Base-by-base conservation (phyloP, 2,113 vertebrate genomes). In the Syngnathus typhle region DNA sequence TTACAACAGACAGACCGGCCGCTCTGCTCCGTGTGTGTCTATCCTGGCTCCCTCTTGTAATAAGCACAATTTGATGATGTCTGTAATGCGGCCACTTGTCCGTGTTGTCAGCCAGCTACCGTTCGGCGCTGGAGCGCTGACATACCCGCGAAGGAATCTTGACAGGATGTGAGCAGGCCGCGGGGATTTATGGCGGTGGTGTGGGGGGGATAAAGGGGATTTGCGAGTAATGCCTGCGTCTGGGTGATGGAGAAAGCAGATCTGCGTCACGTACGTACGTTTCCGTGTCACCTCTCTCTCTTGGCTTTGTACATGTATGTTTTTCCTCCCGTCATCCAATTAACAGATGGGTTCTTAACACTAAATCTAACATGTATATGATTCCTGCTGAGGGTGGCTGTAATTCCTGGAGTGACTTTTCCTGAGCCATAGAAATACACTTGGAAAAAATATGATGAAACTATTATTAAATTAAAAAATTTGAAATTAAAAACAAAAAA, bases 181-280 rank as follows among this genome's bases (percentile, higher is more conserved):
- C 67, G 69, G 77, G 83, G 83, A 89, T 91, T 90, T 87, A 89
- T 83, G 68, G 73, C 72, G 85, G 41, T 62, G 60, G 41, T 62
- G 41, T 62, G 60, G 41, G 21, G 32, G 60, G 81, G 89, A 89
- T 90, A 84, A 89, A 91, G 76, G 83, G 86, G 85, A 87, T 90
- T 89, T 89, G 82, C 76, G 75, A 78, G 80, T 85, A 84, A 90
- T 87, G 86, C 87, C 82, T 68, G 64, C 78, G 77, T 77, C 80
- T 80, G 79, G 39, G 27, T 64, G 70, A 67, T 43, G 62, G 68
- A 60, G 71, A 78, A 83, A 85, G 82, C 82, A 80, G 83, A 77
- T 85, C 78, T 5, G 43, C 81, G 47, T 60, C 72, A 61, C 79
- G 77, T 82, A 78, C 83, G 88, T 82, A 78, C 83, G 87, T 89